These are phyloP conservation scores for Drosophila kikkawai DNA, from an alignment of 1,140 invertebrate species.

Conservation along the genomic window DNA sequence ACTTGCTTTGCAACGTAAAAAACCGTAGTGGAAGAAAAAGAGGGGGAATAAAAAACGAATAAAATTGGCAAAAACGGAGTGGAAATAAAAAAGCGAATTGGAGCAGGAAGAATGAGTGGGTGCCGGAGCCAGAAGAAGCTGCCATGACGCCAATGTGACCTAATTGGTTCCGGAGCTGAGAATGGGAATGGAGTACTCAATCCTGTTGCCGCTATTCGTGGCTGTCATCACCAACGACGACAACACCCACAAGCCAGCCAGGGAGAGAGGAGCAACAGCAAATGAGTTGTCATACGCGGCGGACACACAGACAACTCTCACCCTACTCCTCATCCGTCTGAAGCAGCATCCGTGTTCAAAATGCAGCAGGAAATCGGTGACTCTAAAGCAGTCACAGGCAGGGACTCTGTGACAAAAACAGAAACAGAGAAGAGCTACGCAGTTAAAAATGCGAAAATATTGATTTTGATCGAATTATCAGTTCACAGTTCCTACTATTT, in stretches of 20 bases:
- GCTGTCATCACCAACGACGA: slow-evolving; percentile 56
- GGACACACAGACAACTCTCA: neutral
- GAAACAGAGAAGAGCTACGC: neutral
- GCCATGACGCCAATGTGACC: slow-evolving; percentile 64
- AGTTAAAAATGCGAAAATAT: slow-evolving; percentile 2
- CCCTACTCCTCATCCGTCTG: slow-evolving; percentile 1
- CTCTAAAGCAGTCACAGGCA: slow-evolving; percentile 44
- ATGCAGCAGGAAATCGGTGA: slow-evolving; percentile 38
- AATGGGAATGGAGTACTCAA: slow-evolving; percentile 30
- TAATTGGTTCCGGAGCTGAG: slow-evolving; percentile 62
- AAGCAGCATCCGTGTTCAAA: slow-evolving; percentile 4
- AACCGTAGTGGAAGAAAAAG: slow-evolving; percentile 15
- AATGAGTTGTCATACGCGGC: slow-evolving; percentile 64
- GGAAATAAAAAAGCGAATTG: slow-evolving; percentile 20
- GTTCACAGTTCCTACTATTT: neutral
- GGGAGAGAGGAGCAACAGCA: slow-evolving; percentile 45
- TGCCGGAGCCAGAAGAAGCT: slow-evolving; percentile 22
- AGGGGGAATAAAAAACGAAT: neutral
- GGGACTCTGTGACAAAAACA: neutral
- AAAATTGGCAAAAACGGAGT: neutral
- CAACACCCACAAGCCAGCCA: slow-evolving; percentile 63
- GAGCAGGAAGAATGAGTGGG: slow-evolving; percentile 15
- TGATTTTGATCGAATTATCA: neutral
- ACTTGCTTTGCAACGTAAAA: slow-evolving; percentile 46
- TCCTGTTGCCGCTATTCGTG: slow-evolving; percentile 31